Base-by-base conservation (phyloP, 1,140 invertebrate genomes). In the Drosophila sp. region DNA sequence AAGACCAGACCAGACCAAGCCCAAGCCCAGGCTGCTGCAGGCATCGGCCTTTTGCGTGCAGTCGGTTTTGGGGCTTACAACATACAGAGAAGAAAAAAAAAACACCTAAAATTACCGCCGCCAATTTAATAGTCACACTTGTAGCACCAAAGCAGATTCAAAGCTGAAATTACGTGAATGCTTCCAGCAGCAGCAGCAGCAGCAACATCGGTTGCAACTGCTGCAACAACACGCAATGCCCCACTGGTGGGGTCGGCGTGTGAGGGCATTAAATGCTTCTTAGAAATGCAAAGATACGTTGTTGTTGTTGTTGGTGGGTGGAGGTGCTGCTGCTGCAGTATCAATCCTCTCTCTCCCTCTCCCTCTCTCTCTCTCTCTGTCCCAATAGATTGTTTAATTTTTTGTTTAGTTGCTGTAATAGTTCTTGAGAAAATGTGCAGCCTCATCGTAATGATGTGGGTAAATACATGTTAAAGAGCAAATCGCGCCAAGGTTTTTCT, bases 71-170 rank as follows among this genome's bases (percentile, higher is more conserved):
- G 44, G 62, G 50, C 73, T 72, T 72, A 62, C 76, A 78, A 67
- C 67, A 79, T 63, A 80, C 71, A 85, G 65, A 72, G 8, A n/a
- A 32, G 32, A 35, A 57, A 57, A 57, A 57, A 29, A 58, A 58
- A 25, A 23, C 44, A 85, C 79, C 85, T 82, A 70, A 80, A 89
- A 89, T 89, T 89, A 89, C 85, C 66, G 84, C 84, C 77, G 85
- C 84, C 84, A 89, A 89, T 89, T 89, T 89, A 89, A 84, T 90
- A 89, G 84, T 89, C 84, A 89, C 84, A 89, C 84, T 89, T 89
- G 84, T 83, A 75, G 72, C 76, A 83, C 70, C 50, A 66, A 72
- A 61, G 62, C 65, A 57, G 66, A 76, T 85, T 47, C 72, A 66
- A 69, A 79, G 76, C 68, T 79, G 68, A 65, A 87, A 76, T 87